Conservation (phyloP, 2,113 vertebrate species). For the Hiodon alosoides region DNA sequence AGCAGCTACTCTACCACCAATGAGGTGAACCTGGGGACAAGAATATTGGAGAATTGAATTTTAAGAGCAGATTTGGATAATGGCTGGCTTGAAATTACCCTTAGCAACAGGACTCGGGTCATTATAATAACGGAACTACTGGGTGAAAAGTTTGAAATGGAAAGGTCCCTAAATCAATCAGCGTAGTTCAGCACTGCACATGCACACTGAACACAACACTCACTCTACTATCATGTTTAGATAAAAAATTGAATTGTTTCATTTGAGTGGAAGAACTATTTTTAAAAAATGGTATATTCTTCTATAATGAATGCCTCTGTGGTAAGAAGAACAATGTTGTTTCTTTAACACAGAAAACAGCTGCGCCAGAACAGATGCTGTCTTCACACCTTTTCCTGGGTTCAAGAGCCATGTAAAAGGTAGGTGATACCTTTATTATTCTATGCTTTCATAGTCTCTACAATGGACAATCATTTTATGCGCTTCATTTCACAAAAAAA, state of each 20-base stretch:
- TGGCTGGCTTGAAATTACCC: background rate
- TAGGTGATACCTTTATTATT: constrained; percentile 43
- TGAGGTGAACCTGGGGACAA: constrained; percentile 47
- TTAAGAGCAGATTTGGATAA: constrained; percentile 32
- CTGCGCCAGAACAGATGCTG: constrained; percentile 94
- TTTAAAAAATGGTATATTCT: background rate
- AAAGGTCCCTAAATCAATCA: background rate
- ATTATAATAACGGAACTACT: background rate
- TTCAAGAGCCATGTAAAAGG: constrained; percentile 98
- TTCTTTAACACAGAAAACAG: constrained; percentile 79
- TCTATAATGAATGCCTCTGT: background rate
- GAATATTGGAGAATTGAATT: constrained; percentile 28
- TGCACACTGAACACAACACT: background rate
- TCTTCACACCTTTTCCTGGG: constrained; percentile 95
- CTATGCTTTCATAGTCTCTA: background rate
- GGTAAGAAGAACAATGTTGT: constrained; percentile 11
- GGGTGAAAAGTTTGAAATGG: background rate
- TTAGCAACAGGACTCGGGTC: background rate
- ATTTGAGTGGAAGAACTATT: no score
- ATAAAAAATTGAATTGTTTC: background rate
- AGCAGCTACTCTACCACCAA: constrained; percentile 52
- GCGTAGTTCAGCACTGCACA: background rate
- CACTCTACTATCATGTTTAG: background rate
- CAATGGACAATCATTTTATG: no score
- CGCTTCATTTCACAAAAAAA: no score